Conservation (phyloP, 2,113 vertebrate genomes). For the Rhinichthys klamathensis region DNA sequence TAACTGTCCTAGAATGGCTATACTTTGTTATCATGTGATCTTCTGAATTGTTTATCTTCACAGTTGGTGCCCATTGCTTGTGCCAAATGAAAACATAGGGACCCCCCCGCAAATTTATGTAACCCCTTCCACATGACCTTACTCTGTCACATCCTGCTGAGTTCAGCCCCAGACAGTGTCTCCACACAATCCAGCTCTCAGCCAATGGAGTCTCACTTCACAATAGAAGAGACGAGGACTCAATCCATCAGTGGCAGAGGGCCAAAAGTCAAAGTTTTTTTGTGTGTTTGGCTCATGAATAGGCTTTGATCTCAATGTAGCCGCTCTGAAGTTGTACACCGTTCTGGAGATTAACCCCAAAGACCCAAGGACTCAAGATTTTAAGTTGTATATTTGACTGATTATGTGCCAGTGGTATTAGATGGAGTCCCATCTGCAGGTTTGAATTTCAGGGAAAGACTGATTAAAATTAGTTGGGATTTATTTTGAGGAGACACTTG, state of each 20-base stretch:
- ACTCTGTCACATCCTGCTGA: constrained; percentile 55
- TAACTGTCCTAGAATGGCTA: neutral
- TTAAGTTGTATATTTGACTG: constrained; percentile 19
- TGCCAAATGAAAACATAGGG: constrained; percentile 22
- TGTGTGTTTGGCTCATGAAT: constrained; percentile 42
- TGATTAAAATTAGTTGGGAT: constrained; percentile 53
- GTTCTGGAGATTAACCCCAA: constrained; percentile 43
- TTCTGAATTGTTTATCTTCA: constrained; percentile 19
- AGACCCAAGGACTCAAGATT: constrained; percentile 37
- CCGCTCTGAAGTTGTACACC: constrained; percentile 47
- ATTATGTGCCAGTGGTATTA: constrained; percentile 36
- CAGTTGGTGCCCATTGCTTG: constrained; percentile 15
- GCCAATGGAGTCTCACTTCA: constrained; percentile 47
- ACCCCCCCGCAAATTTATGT: constrained; percentile 28
- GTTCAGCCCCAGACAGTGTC: constrained; percentile 44
- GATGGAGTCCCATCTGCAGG: constrained; percentile 32
- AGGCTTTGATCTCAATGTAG: constrained; percentile 53
- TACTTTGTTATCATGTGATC: constrained; percentile 34
- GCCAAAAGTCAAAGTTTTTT: constrained; percentile 54
- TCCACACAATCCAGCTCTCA: constrained; percentile 51
- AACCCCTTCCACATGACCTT: constrained; percentile 37
- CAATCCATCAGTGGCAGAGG: constrained; percentile 56
- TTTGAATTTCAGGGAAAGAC: constrained; percentile 49
- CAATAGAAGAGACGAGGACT: constrained; percentile 51
- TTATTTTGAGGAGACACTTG: constrained; percentile 48